Evolutionary conservation across 2,888 invertebrate species (phyloP).

Genomic region (Sepiola atlantica): DNA sequence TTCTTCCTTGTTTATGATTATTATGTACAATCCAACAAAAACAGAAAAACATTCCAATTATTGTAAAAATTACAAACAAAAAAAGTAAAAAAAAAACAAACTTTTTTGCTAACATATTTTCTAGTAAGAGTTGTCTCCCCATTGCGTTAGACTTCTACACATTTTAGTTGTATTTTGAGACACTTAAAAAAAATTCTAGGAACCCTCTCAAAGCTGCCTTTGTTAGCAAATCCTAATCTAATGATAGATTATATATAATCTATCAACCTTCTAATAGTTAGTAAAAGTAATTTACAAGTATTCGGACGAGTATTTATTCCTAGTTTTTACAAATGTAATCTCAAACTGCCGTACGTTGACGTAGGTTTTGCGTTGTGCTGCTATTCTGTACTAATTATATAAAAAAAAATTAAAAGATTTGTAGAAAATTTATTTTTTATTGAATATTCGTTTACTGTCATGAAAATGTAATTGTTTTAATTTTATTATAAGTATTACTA

Average conservation of each 20-base stretch:
- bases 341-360: not conserved
- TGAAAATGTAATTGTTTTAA: not conserved
- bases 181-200: not conserved
- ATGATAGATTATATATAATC: not conserved
- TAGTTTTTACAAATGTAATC: not conserved
- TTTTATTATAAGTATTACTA: not conserved
- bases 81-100: too few relatives aligned
- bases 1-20: constrained; percentile 7
- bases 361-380: not conserved
- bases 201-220: not conserved
- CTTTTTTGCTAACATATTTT: not conserved
- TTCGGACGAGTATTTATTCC: not conserved
- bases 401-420: too few relatives aligned
- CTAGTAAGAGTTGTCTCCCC: not conserved
- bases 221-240: not conserved
- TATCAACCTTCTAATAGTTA: not conserved
- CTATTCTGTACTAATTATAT: not conserved
- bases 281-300: not conserved
- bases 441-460: not conserved
- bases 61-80: too few relatives aligned
- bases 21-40: not conserved
- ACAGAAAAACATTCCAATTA: not conserved
- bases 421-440: not conserved
- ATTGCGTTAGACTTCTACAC: not conserved
- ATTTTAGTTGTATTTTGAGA: not conserved